These are phyloP conservation scores for Melitaea athalia DNA, from an alignment of 2,888 invertebrate species.

Conservation along the genomic window DNA sequence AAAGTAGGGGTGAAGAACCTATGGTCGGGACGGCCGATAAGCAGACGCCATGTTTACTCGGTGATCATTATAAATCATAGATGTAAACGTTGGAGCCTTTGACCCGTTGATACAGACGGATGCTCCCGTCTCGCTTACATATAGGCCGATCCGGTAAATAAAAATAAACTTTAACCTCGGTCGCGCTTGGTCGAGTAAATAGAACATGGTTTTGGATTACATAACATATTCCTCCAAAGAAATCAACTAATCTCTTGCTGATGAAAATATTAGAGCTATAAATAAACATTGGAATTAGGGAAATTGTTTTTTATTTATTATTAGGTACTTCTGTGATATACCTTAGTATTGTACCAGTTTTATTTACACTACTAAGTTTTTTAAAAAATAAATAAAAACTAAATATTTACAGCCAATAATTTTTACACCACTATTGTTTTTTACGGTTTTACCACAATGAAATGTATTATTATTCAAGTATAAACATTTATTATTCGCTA, in stretches of 20 bases:
- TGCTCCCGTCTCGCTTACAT: constrained; percentile 29
- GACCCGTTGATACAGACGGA: constrained; percentile 60
- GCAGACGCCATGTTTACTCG: constrained; percentile 63
- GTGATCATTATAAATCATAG: constrained; percentile 72
- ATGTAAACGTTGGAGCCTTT: constrained; percentile 61
- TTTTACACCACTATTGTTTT: background rate
- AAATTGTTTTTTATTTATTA: background rate
- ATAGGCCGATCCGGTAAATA: constrained; percentile 13
- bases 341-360: background rate
- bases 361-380: background rate
- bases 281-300: background rate
- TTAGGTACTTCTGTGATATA: background rate
- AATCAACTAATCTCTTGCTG: background rate
- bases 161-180: constrained; percentile 10
- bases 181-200: constrained; percentile 1
- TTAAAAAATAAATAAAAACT: too few relatives aligned
- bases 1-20: constrained; percentile 68
- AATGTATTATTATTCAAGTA: background rate
- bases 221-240: background rate
- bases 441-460: background rate
- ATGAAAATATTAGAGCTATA: background rate
- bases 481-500: constrained; percentile 17
- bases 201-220: background rate
- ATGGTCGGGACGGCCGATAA: constrained; percentile 61
- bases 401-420: too few relatives aligned